These are phyloP conservation scores for Vulpes lagopus DNA, from an alignment of 2,113 vertebrate species.

Conservation along the genomic window DNA sequence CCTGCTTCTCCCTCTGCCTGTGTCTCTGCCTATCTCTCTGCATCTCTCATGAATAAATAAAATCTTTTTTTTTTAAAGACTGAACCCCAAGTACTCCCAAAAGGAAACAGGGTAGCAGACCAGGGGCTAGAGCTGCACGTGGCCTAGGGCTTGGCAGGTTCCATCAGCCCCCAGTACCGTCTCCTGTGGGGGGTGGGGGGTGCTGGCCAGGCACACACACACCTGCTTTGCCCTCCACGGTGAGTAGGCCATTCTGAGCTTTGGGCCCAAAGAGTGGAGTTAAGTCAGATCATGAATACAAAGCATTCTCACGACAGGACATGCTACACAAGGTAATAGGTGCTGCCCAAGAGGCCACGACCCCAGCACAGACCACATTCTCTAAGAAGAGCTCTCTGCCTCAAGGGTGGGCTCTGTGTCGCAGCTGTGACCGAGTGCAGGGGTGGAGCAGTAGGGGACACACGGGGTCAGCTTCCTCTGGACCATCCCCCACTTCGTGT, in stretches of 20 bases:
- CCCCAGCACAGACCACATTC: neutral
- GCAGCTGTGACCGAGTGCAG: accelerated
- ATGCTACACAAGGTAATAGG: neutral
- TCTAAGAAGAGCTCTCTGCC: neutral
- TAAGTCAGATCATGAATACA: neutral
- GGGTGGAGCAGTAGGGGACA: too few species aligned
- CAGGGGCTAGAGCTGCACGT: accelerated
- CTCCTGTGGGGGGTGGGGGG: too few species aligned
- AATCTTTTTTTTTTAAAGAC: neutral
- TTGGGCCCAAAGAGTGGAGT: neutral
- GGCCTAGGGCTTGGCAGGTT: neutral
- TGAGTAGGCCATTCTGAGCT: accelerated
- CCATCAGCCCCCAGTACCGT: neutral
- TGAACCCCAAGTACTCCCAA: neutral
- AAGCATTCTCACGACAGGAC: neutral
- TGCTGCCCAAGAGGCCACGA: neutral
- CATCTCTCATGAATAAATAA: too few species aligned
- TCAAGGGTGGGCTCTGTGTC: neutral
- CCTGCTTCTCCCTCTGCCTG: too few species aligned
- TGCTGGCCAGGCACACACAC: neutral
- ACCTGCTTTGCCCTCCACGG: neutral
- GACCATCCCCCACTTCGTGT: accelerated
- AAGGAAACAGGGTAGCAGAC: neutral
- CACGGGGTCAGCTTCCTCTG: accelerated
- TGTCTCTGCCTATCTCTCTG: too few species aligned